A percentile compares a stretch with the other conserved stretches of the same genome.
These are phyloP conservation scores for Sycophila texana DNA, from an alignment of 2,888 invertebrate genomes.

Conservation along the genomic window DNA sequence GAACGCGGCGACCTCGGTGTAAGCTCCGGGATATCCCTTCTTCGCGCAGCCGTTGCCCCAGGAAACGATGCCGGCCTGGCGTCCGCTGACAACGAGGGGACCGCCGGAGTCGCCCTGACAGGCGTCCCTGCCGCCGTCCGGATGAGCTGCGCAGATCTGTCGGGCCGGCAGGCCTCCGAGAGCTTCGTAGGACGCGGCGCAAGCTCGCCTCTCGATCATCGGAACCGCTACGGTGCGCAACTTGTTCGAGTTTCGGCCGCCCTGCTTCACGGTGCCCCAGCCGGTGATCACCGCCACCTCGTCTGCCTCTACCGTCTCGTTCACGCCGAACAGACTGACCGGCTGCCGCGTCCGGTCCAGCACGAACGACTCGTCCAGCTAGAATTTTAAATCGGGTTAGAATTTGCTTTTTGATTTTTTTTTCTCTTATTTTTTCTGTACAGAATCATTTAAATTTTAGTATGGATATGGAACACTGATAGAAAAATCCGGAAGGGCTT, in stretches of 20 bases:
- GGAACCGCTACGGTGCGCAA: conserved; percentile 79
- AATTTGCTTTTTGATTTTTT: no score
- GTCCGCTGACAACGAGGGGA: conserved; percentile 61
- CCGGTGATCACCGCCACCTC: conserved; percentile 59
- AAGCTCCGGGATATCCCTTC: conserved; percentile 74
- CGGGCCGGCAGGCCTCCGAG: conserved; percentile 64
- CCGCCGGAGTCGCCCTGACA: conserved; percentile 70
- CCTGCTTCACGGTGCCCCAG: conserved; percentile 60
- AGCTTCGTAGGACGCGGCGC: conserved; percentile 75
- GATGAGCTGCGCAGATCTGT: conserved; percentile 79
- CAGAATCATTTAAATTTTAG: no score
- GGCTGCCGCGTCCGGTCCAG: conserved; percentile 75
- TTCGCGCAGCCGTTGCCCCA: conserved; percentile 79
- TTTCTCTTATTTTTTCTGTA: no score
- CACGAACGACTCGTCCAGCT: conserved; percentile 69
- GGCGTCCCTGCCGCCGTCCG: conserved; percentile 77
- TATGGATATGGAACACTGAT: no score
- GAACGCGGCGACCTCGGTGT: conserved; percentile 77
- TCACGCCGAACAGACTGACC: conserved; percentile 73
- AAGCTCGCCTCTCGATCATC: conserved; percentile 76
- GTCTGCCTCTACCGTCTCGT: conserved; percentile 59
- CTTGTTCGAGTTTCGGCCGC: conserved; percentile 57
- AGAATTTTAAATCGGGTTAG: no score
- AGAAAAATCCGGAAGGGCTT: no score
- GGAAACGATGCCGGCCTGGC: conserved; percentile 66